Base-by-base conservation (phyloP, 2,888 invertebrate genomes). In the Poecilobothrus nobilitatus region DNA sequence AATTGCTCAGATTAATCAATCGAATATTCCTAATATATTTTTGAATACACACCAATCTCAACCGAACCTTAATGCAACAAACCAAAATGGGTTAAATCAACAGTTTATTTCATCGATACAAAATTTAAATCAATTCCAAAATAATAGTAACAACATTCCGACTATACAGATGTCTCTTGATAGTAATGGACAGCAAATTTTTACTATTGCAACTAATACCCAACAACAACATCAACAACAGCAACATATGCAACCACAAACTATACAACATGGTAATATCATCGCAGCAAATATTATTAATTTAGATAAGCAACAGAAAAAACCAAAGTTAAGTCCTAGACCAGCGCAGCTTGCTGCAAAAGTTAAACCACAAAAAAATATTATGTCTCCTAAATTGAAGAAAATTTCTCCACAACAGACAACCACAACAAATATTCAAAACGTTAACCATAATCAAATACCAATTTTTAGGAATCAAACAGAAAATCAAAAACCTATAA, bases 401-500 rank as follows among this genome's bases (percentile, higher is more conserved):
- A 15, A 53, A 18, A 53, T 71, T 72, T 10, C 66, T 72, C 61
- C 73, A 74, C 37, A 73, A 74, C 64, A 71, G 78, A 64, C 79
- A 79, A 63, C 79, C 78, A 18, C 72, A 77, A 20, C 74, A 76
- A 27, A 61, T 77, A 67, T 34, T 37, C 64, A 73, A 62, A 70
- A 71, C 68, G 77, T 78, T 37, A 75, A 80, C 6, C 84, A 84
- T 72, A 84, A 84, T 34, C 37, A 37, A 10, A 34, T 65, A 20
- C 33, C 33, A 10, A 34, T 34, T 5, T 33, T 20, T 33, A 37
- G 33, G 1, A 20, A 20, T 65, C 33, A 20, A 37, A 34, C 10
- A 18, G 65, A 37, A n/a, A 18, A 72, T 65, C 73, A 78, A 72
- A 67, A 68, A 73, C 37, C 64, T 68, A 73, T 80, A 41, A 71